Evolutionary conservation across 2,797 vertebrate species (phyloP).

Genomic region (Leptatherina wallacei): DNA sequence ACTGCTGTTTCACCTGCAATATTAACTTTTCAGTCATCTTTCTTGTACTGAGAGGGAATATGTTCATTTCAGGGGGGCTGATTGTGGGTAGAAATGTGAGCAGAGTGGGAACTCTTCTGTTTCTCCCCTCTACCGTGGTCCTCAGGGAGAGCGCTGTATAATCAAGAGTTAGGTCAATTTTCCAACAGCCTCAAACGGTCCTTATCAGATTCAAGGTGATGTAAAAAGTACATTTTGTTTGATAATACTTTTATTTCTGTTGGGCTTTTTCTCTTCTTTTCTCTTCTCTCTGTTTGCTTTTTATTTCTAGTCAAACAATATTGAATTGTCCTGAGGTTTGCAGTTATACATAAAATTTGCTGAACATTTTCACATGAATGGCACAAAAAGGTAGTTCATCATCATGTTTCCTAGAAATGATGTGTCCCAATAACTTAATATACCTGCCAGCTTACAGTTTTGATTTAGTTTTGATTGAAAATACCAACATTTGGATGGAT

Average conservation of each 20-base stretch:
- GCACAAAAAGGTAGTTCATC: neutral
- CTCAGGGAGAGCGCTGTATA: neutral
- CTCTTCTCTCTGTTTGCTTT: neutral
- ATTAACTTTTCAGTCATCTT: neutral
- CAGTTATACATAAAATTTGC: neutral
- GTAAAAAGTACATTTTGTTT: neutral
- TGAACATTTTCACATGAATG: neutral
- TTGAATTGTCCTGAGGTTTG: neutral
- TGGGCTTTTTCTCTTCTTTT: neutral
- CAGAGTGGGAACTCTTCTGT: constrained; percentile 14
- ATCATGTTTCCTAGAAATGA: neutral
- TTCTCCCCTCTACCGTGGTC: neutral
- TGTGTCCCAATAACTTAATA: neutral
- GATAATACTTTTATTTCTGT: neutral
- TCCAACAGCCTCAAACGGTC: neutral
- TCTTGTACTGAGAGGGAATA: neutral
- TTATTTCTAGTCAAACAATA: neutral
- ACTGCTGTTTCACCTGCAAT: neutral
- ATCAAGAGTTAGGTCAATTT: neutral
- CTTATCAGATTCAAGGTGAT: neutral
- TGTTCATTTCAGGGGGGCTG: neutral
- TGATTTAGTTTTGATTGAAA: neutral
- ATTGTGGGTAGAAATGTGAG: neutral
- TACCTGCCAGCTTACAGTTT: neutral
- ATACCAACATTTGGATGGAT: too few species aligned